Evolutionary conservation across 1,140 invertebrate species (phyloP), one percentile per base, ranked within the genome.

Genomic region (Euwallacea fornicatus): DNA sequence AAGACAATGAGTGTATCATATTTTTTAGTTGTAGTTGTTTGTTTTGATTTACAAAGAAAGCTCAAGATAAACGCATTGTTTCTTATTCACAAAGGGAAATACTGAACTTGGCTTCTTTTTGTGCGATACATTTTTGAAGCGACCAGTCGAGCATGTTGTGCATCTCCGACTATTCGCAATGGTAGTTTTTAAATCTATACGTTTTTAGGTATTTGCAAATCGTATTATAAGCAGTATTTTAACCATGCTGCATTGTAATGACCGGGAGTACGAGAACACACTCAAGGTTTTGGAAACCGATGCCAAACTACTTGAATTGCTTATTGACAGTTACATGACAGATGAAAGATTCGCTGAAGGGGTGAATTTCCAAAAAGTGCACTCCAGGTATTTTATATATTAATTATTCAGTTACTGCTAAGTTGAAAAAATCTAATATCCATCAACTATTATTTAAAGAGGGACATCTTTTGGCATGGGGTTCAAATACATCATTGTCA

Each of bases 281-380:
- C 78, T 81, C 13, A 80, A 83, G 71, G 77, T 80, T 16, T 75
- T 89, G n/a, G 84, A 87, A 73, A 84, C 83, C 0, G 87, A 89
- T 81, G 83, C 88, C 0, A 88, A 88, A 80, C 86, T 88, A 75
- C 77, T 90, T 11, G 87, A 89, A 79, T 83, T 86, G 70, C 84
- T 89, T n/a, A 86, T 89, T 13, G 82, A 79, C 55, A 89, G 88
- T 72, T 90, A 89, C 74, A 87, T 87, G 83, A 84, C 86, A 69
- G 89, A 90, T 75, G 80, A 83, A 11, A 78, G 88, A 55, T 89
- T 89, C 76, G 63, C 71, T 42, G 76, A 83, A 8, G 79, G 77
- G 10, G 85, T 90, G 0, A 83, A 89, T 76, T 89, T 90, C 69
- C 81, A 84, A n/a, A 78, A 86, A 55, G 84, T 87, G 46, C 89